phyloP scores from a whole-genome alignment of 2,888 invertebrate genomes.

The Metacarcinus magister region DNA sequence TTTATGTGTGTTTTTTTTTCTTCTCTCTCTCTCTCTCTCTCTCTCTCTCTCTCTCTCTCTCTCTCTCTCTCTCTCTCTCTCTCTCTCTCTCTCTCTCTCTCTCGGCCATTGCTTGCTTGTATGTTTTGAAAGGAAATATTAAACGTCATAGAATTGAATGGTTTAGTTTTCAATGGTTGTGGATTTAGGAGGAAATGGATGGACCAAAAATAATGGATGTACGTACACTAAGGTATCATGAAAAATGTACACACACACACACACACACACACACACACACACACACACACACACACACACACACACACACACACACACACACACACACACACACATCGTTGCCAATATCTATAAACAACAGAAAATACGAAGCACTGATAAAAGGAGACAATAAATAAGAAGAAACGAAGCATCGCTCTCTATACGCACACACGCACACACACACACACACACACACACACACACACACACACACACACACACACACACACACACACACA shows the following conservation, averaged over 20 bases:
- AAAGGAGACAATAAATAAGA: constrained; percentile 15
- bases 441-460: background rate
- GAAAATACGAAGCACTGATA: background rate
- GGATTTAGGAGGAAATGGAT: no score
- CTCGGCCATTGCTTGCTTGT: background rate
- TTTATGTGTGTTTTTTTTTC: background rate
- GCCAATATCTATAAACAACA: constrained; percentile 26
- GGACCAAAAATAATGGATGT: no score
- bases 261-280: background rate
- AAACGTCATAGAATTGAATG: background rate
- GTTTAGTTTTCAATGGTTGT: background rate
- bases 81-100: background rate
- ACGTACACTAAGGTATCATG: no score
- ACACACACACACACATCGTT: constrained; percentile 2
- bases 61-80: constrained; percentile 39
- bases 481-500: background rate
- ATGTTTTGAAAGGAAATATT: background rate
- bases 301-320: background rate
- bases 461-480: background rate
- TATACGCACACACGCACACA: background rate
- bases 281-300: constrained; percentile 26
- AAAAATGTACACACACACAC: constrained; percentile 11
- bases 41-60: constrained; percentile 36
- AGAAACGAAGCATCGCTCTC: background rate
- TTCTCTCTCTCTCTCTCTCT: constrained; percentile 26